Evolutionary conservation across 64 coral and sea anemone genomes (phyloP), one percentile per base, ranked within the genome.

Genomic region (Actinia tenebrosa): DNA sequence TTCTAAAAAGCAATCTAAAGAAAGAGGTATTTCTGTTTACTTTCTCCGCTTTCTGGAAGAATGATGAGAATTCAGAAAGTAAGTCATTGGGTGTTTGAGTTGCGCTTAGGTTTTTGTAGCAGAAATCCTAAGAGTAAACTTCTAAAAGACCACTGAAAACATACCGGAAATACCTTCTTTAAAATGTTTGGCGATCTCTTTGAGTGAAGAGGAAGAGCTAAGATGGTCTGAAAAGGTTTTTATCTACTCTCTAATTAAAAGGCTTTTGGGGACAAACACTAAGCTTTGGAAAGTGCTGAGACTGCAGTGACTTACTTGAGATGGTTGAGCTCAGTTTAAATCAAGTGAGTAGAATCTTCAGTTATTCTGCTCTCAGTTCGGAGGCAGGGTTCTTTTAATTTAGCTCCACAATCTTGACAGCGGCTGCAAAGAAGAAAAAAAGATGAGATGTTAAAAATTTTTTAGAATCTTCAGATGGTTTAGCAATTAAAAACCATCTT

Each of bases 91-190:
- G 79, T 81, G 79, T 81, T 81, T 81, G 50, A 81, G 7, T 53
- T 50, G 14, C 43, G 79, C 43, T 81, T 81, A 81, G 22, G 44
- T 22, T 81, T 53, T 81, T 50, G 79, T 81, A 81, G 16, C n/a
- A 81, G 44, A 53, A 22, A 81, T 81, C 79, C 50, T 20, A 81
- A 81, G 22, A 47, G 50, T 81, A 81, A 81, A 81, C 50, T 45
- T 10, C 43, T 53, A 81, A 50, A 81, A 81, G 45, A 81, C 50
- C 23, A 16, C 79, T 81, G 79, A 81, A 50, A 81, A 81, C 79
- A 81, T 81, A 53, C 79, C 79, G 79, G 46, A 81, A 81, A 81
- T 81, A 81, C 79, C 79, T 50, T 53, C 43, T 81, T 81, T 22
- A 81, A 81, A 16, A 18, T 81, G 79, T 81, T 81, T 81, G 22